Conservation (phyloP, 2,888 invertebrate species). For the Drosophila borealis region DNA sequence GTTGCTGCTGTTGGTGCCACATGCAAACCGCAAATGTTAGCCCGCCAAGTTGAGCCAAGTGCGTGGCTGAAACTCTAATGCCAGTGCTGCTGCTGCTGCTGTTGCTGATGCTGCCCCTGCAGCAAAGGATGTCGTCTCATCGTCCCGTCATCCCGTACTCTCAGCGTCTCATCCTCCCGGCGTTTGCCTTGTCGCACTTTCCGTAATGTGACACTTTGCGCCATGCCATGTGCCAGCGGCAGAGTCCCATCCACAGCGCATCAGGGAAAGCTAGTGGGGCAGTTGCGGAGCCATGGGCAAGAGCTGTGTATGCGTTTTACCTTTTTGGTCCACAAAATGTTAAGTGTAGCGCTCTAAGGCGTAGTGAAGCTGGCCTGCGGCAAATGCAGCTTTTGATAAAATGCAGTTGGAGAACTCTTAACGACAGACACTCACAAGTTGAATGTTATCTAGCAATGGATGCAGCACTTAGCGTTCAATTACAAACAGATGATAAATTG, state of each 20-base stretch:
- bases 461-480: background rate
- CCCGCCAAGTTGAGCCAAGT: conserved; percentile 42
- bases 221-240: conserved; percentile 55
- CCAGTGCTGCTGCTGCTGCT: conserved; percentile 9
- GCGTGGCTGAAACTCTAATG: conserved; percentile 35
- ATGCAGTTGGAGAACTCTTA: background rate
- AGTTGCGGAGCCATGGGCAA: too few relatives aligned
- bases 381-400: conserved; percentile 7
- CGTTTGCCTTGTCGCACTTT: conserved; percentile 37
- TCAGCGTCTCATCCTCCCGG: background rate
- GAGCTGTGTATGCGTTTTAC: conserved; percentile 7
- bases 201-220: conserved; percentile 67
- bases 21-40: conserved; percentile 67
- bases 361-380: background rate
- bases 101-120: conserved; percentile 10
- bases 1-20: conserved; percentile 23
- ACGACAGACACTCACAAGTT: background rate
- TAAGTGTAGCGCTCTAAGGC: conserved; percentile 31
- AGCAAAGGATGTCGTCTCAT: background rate
- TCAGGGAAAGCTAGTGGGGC: background rate
- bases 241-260: conserved; percentile 11
- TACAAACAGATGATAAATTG: too few relatives aligned
- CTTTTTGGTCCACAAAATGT: conserved; percentile 37
- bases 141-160: background rate
- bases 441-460: background rate